phyloP scores from a whole-genome alignment of 2,888 invertebrate genomes.

The Ceratothoa steindachneri region DNA sequence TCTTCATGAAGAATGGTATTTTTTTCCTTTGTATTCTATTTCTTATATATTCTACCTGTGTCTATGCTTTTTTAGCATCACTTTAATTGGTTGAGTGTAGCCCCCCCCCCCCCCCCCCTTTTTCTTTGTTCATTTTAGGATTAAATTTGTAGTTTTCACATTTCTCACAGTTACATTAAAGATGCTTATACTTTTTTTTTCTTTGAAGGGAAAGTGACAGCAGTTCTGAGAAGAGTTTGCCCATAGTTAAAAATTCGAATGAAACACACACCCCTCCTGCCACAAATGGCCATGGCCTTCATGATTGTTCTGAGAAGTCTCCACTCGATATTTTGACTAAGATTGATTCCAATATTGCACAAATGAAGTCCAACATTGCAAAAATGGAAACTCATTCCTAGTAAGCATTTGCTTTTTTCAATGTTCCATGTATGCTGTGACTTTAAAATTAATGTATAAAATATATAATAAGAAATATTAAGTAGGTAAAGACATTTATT shows the following conservation, averaged over 20 bases:
- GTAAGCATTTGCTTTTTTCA: slow-evolving; percentile 26
- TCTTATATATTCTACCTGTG: too few species aligned
- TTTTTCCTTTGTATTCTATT: too few species aligned
- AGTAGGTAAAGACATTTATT: too few species aligned
- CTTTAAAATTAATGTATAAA: not conserved
- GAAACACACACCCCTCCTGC: not conserved
- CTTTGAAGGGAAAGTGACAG: slow-evolving; percentile 8
- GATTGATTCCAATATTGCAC: slow-evolving; percentile 45
- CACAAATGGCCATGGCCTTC: not conserved
- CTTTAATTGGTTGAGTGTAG: too few species aligned
- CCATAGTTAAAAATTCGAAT: not conserved
- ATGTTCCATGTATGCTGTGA: not conserved
- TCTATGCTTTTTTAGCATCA: too few species aligned
- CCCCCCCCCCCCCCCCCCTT: too few species aligned
- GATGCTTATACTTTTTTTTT: too few species aligned
- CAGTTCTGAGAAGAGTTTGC: slow-evolving; percentile 14
- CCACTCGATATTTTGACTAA: slow-evolving; percentile 45
- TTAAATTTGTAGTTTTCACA: too few species aligned
- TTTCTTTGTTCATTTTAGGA: too few species aligned
- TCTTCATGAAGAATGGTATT: too few species aligned
- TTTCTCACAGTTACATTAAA: too few species aligned
- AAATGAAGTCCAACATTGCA: slow-evolving; percentile 44
- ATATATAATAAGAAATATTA: too few species aligned
- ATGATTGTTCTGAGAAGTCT: slow-evolving; percentile 42
- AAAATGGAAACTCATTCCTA: slow-evolving; percentile 45